Percentiles rank a stretch among this genome's conserved stretches.
Conservation (phyloP, 2,113 vertebrate species). For the Myrmecophaga tridactyla region DNA sequence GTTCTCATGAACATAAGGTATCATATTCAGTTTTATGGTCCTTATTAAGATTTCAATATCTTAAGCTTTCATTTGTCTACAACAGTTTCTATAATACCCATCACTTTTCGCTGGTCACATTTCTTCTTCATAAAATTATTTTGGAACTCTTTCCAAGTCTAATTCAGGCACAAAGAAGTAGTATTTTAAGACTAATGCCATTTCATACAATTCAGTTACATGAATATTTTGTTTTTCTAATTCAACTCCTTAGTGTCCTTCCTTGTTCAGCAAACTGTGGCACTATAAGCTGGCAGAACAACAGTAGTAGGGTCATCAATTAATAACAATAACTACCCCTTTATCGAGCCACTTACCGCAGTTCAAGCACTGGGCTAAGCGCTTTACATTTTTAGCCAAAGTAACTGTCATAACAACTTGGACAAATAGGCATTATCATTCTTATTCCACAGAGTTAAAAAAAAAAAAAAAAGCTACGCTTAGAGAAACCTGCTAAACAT, state of each 20-base stretch:
- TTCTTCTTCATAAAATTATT: constrained; percentile 30
- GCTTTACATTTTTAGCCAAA: background rate
- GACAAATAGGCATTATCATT: constrained; percentile 12
- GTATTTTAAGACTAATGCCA: background rate
- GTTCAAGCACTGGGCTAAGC: background rate
- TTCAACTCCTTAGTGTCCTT: background rate
- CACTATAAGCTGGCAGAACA: background rate
- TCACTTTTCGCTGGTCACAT: background rate
- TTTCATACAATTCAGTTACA: background rate
- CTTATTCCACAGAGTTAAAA: background rate
- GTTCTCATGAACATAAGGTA: background rate
- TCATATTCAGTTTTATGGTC: background rate
- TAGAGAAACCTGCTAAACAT: constrained; percentile 32
- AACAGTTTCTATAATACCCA: background rate
- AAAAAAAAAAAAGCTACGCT: background rate
- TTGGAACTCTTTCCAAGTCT: constrained; percentile 4
- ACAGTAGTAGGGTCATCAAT: background rate
- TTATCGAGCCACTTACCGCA: background rate
- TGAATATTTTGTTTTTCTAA: background rate
- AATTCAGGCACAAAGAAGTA: constrained; percentile 4
- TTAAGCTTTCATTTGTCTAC: background rate
- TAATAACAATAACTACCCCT: background rate
- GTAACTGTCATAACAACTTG: background rate
- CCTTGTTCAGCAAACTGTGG: background rate
- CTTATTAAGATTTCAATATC: background rate